Conservation (phyloP, 2,113 vertebrate genomes). For the Donacobius atricapilla region DNA sequence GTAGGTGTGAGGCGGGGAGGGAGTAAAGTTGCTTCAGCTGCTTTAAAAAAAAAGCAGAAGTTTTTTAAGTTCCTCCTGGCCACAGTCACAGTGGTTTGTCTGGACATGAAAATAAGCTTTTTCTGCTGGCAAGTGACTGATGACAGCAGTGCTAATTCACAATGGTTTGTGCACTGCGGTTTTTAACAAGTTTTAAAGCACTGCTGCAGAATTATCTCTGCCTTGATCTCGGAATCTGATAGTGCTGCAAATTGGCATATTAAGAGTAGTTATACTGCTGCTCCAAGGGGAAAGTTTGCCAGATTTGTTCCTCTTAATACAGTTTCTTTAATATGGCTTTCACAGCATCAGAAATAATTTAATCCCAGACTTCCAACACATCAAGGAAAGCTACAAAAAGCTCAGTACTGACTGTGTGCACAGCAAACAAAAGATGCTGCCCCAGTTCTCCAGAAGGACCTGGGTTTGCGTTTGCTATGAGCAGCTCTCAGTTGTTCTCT, state of each 20-base stretch:
- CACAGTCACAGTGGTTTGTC: background rate
- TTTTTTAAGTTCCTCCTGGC: background rate
- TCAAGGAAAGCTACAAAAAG: background rate
- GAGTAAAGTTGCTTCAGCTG: background rate
- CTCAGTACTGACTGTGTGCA: background rate
- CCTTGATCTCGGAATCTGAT: background rate
- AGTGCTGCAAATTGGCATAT: background rate
- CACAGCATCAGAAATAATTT: background rate
- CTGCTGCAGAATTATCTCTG: background rate
- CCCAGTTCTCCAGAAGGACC: background rate
- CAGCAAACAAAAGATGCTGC: background rate
- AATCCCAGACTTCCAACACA: background rate
- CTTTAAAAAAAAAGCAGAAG: background rate
- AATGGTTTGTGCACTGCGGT: background rate
- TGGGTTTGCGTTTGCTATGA: background rate
- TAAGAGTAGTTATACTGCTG: background rate
- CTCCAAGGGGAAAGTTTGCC: background rate
- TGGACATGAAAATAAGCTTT: background rate
- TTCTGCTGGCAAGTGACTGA: background rate
- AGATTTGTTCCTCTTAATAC: background rate
- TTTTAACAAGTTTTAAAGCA: background rate
- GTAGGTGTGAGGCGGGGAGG: rapidly evolving
- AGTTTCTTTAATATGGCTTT: background rate
- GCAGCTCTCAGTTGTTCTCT: background rate
- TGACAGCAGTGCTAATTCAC: background rate